Percentiles rank a stretch among this genome's conserved stretches.
Evolutionary conservation across 2,888 invertebrate species (phyloP).

Genomic region (Parapristionchus giblindavisi): DNA sequence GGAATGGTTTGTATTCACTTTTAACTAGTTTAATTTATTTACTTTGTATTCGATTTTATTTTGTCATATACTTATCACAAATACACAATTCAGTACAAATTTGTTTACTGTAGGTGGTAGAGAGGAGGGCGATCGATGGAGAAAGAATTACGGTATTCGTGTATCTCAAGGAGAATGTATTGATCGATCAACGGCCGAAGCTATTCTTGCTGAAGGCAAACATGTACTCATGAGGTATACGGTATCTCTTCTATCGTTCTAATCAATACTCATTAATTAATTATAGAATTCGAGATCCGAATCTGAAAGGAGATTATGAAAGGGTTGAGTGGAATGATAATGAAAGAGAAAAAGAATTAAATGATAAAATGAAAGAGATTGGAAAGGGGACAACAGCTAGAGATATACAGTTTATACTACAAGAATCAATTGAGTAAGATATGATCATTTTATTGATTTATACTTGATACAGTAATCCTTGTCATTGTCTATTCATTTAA

Average conservation of each 20-base stretch:
- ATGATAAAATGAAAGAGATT: background rate
- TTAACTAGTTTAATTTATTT: no score
- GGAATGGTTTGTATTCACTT: no score
- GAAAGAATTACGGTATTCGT: constrained; percentile 20
- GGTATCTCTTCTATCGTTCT: background rate
- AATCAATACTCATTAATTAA: background rate
- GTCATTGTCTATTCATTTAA: background rate
- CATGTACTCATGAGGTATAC: constrained; percentile 21
- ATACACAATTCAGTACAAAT: background rate
- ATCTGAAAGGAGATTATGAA: background rate
- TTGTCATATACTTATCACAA: background rate
- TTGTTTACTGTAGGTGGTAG: constrained; percentile 7
- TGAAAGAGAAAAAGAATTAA: constrained; percentile 30
- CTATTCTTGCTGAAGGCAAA: constrained; percentile 22
- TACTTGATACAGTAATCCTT: background rate
- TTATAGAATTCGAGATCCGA: constrained; percentile 13
- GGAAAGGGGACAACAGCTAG: background rate
- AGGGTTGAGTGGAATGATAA: background rate
- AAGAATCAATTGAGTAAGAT: constrained; percentile 1
- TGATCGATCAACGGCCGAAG: background rate
- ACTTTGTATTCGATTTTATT: no score
- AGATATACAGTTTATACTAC: background rate
- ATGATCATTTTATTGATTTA: background rate
- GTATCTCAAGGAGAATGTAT: constrained; percentile 10
- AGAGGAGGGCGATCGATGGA: constrained; percentile 14